Conservation (phyloP, 2,113 vertebrate species). For the Egretta garzetta region DNA sequence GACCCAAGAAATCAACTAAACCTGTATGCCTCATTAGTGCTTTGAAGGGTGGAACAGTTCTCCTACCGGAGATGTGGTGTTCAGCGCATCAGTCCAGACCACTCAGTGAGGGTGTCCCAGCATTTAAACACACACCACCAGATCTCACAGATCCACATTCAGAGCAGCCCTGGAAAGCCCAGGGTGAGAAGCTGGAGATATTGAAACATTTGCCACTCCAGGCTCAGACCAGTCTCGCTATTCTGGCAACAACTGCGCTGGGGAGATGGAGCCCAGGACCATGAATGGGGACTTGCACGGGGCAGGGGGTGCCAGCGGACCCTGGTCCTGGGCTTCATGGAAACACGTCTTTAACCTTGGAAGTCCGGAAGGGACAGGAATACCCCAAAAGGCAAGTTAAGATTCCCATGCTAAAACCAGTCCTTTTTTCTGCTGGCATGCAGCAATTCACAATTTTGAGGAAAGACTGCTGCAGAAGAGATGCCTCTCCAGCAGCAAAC, state of each 20-base stretch:
- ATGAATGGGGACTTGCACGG: neutral
- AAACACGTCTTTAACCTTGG: neutral
- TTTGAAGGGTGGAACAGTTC: neutral
- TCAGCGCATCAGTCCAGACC: neutral
- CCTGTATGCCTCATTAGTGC: neutral
- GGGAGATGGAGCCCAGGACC: neutral
- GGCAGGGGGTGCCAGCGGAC: rapidly evolving
- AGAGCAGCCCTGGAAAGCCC: neutral
- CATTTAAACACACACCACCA: neutral
- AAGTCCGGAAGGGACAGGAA: neutral
- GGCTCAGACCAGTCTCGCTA: neutral
- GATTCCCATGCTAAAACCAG: neutral
- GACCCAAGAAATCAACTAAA: neutral
- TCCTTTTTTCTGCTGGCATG: neutral
- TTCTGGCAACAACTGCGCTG: neutral
- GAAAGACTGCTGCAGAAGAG: neutral
- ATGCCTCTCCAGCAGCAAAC: neutral
- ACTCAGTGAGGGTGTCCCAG: neutral
- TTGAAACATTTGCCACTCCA: neutral
- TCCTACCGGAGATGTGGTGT: neutral
- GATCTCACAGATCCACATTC: neutral
- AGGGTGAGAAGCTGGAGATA: neutral
- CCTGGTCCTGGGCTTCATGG: neutral
- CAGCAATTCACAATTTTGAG: neutral
- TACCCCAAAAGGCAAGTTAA: neutral